phyloP scores from a whole-genome alignment of 1,140 invertebrate genomes.

The Bombus soroeensis region DNA sequence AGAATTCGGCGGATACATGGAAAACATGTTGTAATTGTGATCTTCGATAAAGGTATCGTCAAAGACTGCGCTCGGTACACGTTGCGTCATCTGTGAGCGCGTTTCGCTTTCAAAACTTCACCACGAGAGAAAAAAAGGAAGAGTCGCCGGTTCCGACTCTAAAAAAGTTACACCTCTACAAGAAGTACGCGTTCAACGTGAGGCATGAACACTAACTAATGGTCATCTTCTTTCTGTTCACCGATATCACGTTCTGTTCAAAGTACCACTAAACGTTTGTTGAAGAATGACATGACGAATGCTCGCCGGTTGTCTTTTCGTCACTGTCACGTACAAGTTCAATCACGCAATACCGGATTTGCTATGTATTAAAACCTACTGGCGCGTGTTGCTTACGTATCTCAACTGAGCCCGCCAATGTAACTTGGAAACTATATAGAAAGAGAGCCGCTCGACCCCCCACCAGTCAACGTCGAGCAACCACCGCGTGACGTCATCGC shows the following conservation, averaged over 20 bases:
- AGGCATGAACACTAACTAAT: slow-evolving; percentile 5
- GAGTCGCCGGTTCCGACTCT: background rate
- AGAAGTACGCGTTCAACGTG: background rate
- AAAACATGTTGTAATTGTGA: slow-evolving; percentile 72
- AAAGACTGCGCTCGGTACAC: slow-evolving; percentile 71
- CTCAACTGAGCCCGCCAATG: slow-evolving; percentile 74
- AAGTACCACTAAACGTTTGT: background rate
- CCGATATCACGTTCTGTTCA: background rate
- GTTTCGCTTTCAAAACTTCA: slow-evolving; percentile 42
- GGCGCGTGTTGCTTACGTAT: slow-evolving; percentile 40
- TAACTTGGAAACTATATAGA: slow-evolving; percentile 75
- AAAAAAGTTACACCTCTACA: background rate
- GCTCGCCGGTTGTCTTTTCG: background rate
- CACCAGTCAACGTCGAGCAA: slow-evolving; percentile 31
- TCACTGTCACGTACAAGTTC: slow-evolving; percentile 55
- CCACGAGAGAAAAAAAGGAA: slow-evolving; percentile 7
- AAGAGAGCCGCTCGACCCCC: slow-evolving; percentile 41
- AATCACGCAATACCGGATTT: background rate
- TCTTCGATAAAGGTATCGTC: slow-evolving; percentile 74
- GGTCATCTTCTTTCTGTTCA: background rate
- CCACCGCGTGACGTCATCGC: slow-evolving; percentile 69
- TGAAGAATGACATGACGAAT: background rate
- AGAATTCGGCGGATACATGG: slow-evolving; percentile 70
- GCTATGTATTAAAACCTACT: background rate
- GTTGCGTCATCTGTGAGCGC: slow-evolving; percentile 71